These are phyloP conservation scores for Brachionus manjavacas DNA, from an alignment of 1,140 invertebrate species.

Conservation along the genomic window DNA sequence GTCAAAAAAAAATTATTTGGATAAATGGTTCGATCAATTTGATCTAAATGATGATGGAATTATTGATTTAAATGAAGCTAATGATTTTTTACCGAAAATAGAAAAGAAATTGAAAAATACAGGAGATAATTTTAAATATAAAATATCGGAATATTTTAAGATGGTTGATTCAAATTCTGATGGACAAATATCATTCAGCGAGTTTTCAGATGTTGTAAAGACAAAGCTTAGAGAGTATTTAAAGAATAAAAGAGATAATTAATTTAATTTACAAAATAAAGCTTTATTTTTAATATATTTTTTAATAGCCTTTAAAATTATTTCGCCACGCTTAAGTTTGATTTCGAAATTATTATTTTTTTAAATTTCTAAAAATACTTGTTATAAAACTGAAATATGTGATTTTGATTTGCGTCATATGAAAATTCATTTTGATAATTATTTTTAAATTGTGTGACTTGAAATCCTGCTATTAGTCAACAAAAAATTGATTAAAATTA, in stretches of 20 bases:
- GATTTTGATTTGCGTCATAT: too few species aligned
- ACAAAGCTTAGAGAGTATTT: neutral
- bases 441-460: too few species aligned
- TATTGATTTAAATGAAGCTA: neutral
- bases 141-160: neutral
- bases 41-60: neutral
- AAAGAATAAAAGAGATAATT: neutral
- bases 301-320: too few species aligned
- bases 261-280: neutral
- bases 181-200: neutral
- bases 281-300: too few species aligned
- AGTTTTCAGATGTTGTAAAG: neutral
- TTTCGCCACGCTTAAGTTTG: too few species aligned
- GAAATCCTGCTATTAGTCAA: too few species aligned
- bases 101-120: neutral
- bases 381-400: too few species aligned
- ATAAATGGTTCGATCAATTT: conserved; percentile 1
- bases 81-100: neutral
- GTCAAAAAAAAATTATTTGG: neutral
- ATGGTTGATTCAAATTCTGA: neutral
- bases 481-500: too few species aligned
- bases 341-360: too few species aligned
- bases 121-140: neutral
- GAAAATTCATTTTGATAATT: too few species aligned
- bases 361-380: too few species aligned